phyloP scores from a whole-genome alignment of 2,888 invertebrate genomes.

The Tipula confusa region DNA sequence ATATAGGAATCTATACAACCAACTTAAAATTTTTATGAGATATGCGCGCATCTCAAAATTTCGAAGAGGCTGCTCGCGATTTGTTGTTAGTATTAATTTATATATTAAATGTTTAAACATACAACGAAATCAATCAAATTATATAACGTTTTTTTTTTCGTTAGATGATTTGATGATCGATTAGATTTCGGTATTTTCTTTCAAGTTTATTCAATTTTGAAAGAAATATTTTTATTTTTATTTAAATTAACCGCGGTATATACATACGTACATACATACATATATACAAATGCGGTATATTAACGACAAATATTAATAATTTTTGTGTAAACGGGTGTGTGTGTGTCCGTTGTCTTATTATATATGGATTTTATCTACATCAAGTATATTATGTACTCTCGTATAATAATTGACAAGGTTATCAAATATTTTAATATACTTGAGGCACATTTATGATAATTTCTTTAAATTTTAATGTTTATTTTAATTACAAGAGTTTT shows the following conservation, averaged over 20 bases:
- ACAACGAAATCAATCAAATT: background rate
- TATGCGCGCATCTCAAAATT: background rate
- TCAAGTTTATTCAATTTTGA: background rate
- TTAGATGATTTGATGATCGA: conserved; percentile 6
- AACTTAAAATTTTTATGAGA: background rate
- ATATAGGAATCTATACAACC: no score
- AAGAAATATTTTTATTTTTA: background rate
- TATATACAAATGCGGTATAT: background rate
- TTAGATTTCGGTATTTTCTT: conserved; percentile 12
- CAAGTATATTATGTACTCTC: background rate
- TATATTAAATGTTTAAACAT: background rate
- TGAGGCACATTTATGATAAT: background rate
- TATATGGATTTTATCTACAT: background rate
- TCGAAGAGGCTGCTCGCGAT: background rate
- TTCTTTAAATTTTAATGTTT: background rate
- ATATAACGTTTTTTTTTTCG: background rate
- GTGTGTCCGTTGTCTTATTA: background rate
- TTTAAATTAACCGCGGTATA: background rate
- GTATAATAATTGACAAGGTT: background rate
- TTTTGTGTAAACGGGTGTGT: background rate
- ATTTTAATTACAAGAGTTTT: background rate
- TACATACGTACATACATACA: background rate
- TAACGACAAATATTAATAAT: background rate
- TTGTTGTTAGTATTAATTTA: background rate
- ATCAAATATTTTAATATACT: background rate